These are phyloP conservation scores for Ctenoplectra terminalis DNA, from an alignment of 1,140 invertebrate species.

Conservation along the genomic window DNA sequence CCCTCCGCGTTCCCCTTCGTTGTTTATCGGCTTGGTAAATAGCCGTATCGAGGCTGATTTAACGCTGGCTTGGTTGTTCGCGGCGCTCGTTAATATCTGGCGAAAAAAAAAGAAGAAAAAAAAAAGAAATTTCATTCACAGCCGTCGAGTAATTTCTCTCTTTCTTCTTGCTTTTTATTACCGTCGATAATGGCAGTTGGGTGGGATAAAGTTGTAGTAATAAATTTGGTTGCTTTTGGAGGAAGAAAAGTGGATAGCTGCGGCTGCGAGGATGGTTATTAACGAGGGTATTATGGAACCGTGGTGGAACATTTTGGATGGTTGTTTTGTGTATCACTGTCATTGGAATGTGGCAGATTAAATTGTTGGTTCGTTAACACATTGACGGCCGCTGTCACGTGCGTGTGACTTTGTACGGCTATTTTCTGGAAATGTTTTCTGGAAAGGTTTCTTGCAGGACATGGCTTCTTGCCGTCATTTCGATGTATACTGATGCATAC, in stretches of 20 bases:
- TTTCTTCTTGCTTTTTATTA: constrained; percentile 6
- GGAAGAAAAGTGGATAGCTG: not conserved
- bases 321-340: not conserved
- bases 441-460: too few relatives aligned
- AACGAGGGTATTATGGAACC: not conserved
- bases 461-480: too few relatives aligned
- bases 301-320: not conserved
- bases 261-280: not conserved
- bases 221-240: not conserved
- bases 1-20: not conserved
- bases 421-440: too few relatives aligned
- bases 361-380: not conserved
- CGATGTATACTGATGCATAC: too few relatives aligned
- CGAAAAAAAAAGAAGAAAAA: not conserved
- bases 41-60: constrained; percentile 40
- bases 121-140: constrained; percentile 1
- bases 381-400: too few relatives aligned
- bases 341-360: not conserved
- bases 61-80: not conserved
- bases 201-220: not conserved
- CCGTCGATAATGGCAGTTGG: not conserved
- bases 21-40: constrained; percentile 32
- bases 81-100: constrained; percentile 17
- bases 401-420: too few relatives aligned
- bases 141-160: not conserved